Evolutionary conservation across 1,140 invertebrate genomes (phyloP), one percentile per base, ranked within the genome.

Genomic region (Anthonomus grandis): DNA sequence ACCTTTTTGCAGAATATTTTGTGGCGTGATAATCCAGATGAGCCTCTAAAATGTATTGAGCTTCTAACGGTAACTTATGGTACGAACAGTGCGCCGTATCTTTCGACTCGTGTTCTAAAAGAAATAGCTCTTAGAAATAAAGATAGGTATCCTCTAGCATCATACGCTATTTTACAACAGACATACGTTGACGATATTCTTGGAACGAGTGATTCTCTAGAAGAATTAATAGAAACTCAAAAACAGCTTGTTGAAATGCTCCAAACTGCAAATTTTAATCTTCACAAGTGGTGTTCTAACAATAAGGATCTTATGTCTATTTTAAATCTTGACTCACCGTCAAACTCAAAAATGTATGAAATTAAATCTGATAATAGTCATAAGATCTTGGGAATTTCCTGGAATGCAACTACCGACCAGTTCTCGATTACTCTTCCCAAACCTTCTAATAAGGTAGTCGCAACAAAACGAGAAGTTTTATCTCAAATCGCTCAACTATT

Each of bases 11-110:
- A 74, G 53, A 44, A 66, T 38, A 74, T 77, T 34, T 10, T 76
- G 2, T 77, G 74, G 73, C 41, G 71, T 17, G 21, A 57, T 15
- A 12, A 49, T 3, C 55, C 45, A 0, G 49, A 38, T 22, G 49
- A 71, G 22, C 22, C 51, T 2, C 41, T 74, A 0, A 54, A 45
- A 21, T 60, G 59, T 10, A 74, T 59, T 60, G 60, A 61, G 45
- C 27, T 75, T 0, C 52, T 48, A n/a, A 75, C 69, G 0, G 62
- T 75, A 4, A 75, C 72, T 0, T 77, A 68, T 53, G 72, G 73
- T 2, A 66, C 62, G n/a, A 59, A 61, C 2, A 49, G 38, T 27
- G 69, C 71, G 13, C 65, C 72, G 1, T 73, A 62, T 55, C 36
- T 70, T 8, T 68, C 72, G 0, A 65, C 63, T 0, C 27, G 64